Base-by-base conservation (phyloP, 2,113 vertebrate species). In the Bos javanicus region DNA sequence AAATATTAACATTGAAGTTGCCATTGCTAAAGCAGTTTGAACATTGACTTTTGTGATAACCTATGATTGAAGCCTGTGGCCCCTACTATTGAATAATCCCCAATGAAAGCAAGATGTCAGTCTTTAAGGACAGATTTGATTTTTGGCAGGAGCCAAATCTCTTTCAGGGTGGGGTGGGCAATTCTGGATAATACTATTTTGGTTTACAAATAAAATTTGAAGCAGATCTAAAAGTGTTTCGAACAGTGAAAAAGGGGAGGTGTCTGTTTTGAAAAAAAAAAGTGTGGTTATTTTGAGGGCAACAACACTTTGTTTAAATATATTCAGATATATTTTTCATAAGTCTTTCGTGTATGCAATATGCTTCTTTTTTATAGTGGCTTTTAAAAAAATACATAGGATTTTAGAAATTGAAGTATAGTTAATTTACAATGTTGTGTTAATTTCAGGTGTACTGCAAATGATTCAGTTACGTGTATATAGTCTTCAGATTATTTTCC, bases 311-410 rank as follows among this genome's bases (percentile, higher is more conserved):
- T 89, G 91, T 85, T 92, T 92, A 36, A 95, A 94, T 83, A 85
- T 91, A 89, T 94, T 74, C 36, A 74, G 39, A 57, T n/a, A 43
- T 85, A n/a, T 62, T 97, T 97, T 93, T 5, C n/a, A n/a, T 56
- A 59, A 90, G 48, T 94, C 26, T 76, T 95, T 67, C 28, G 43
- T n/a, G 54, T 67, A 76, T 57, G 36, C 13, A 88, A 46, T 43
- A 11, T 13, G 71, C 39, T 92, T 90, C 26, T 83, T 92, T 80
- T 80, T 50, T 48, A 19, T 10, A 80, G 78, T 81, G 30, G 30
- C 76, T 78, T 52, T 23, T 48, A 48, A 48, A 54, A 81, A 54
- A 81, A 83, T 26, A 36, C 21, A 56, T 16, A 56, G 33, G 19
- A 54, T 36, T 83, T 83, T 39, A 36, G 2, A 54, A 81, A 16